Evolutionary conservation across 2,797 vertebrate species (phyloP), one percentile per base, ranked within the genome.

Genomic region (Botia almorhae): DNA sequence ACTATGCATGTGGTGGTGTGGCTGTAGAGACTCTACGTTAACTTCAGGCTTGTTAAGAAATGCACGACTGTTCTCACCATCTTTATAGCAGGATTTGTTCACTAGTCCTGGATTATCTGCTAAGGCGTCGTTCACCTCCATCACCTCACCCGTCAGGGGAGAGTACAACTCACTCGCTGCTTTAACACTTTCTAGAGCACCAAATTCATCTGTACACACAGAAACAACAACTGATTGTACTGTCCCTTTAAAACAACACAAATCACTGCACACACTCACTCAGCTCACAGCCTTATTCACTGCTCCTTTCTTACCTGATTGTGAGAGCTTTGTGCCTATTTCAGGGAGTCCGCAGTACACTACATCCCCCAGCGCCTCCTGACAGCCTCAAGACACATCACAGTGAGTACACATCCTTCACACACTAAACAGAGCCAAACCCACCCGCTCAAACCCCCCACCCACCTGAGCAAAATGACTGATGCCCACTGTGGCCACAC

Each of bases 321-420:
- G 96, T 84, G 91, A 94, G 85, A 99, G 89, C 88, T 98, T 96
- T 87, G 95, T 96, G 65, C 98, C 98, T 87, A 97, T 89, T 90
- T 99, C 97, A 88, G 98, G 97, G 67, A 99, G 94, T 86, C 97
- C 96, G 93, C 98, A 99, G 87, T 98, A 99, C 87, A 99, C 98
- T 85, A 99, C 96, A 26, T 99, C 98, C 84, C 98, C 98, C 90
- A 99, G 89, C 58, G 97, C 95, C 89, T 98, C 97, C 98, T 99
- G 89, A 80, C 2, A 50, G 84, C 74, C 33, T 46, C 43, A 46
- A 46, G 43, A 83, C 70, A 43, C 68, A 87, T 1, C 11, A 26
- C 6, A 48, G 61, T 51, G 0, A 65, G 36, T 74, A 46, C 21
- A 56, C 4, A 50, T 12, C 7, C 11, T 3, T 13, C 6, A 21